These are phyloP conservation scores for Creontiades dilutus DNA, from an alignment of 2,888 invertebrate genomes.

Conservation along the genomic window DNA sequence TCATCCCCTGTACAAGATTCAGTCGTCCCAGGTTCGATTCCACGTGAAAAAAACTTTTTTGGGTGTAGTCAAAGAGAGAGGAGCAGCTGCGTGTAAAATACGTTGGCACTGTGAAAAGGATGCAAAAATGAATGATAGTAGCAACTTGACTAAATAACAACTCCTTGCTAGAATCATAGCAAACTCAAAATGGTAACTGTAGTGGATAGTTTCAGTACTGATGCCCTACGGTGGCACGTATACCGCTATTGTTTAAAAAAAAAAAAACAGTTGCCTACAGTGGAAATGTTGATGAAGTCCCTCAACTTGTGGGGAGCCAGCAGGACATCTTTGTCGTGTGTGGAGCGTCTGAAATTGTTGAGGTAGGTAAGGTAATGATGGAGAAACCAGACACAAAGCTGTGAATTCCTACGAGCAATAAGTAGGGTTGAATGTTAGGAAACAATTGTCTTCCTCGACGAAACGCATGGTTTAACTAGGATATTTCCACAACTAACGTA, in stretches of 20 bases:
- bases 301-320: not conserved
- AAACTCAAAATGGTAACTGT: not conserved
- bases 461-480: constrained; percentile 1
- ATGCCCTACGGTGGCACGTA: constrained; percentile 2
- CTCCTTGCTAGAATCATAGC: not conserved
- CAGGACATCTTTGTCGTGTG: not conserved
- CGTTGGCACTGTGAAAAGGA: not conserved
- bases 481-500: not conserved
- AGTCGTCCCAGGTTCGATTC: too few relatives aligned
- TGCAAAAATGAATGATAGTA: not conserved
- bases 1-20: too few relatives aligned
- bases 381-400: constrained; percentile 36
- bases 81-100: not conserved
- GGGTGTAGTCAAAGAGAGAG: too few relatives aligned
- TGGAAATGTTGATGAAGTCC: not conserved
- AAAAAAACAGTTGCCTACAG: constrained; percentile 40
- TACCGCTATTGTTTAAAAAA: constrained; percentile 32
- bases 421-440: not conserved
- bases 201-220: not conserved
- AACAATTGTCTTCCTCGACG: constrained; percentile 21
- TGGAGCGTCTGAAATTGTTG: constrained; percentile 31
- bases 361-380: constrained; percentile 5
- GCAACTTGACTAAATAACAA: not conserved
- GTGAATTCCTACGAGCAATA: constrained; percentile 40
- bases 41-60: too few relatives aligned